These are phyloP conservation scores for Entelurus aequoreus DNA, from an alignment of 2,113 vertebrate species.

Conservation along the genomic window DNA sequence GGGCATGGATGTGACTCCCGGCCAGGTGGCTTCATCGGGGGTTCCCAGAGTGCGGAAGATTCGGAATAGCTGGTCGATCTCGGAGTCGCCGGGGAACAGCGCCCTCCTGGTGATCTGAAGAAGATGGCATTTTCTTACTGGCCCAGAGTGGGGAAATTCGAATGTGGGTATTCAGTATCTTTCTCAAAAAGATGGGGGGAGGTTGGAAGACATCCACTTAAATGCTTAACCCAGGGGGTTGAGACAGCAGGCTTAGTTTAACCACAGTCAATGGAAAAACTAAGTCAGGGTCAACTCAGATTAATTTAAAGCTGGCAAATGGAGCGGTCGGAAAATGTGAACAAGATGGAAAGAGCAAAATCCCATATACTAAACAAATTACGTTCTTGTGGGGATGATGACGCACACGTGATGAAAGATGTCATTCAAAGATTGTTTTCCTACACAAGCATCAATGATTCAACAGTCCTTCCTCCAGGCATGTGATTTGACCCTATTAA, in stretches of 20 bases:
- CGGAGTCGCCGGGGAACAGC: conserved; percentile 89
- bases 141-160: neutral
- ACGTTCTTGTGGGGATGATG: neutral
- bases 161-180: neutral
- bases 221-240: neutral
- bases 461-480: too few species aligned
- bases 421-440: neutral
- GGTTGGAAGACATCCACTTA: neutral
- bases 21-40: conserved; percentile 86
- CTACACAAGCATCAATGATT: too few species aligned
- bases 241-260: neutral
- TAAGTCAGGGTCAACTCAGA: neutral
- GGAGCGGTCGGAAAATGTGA: neutral
- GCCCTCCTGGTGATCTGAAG: conserved; percentile 83
- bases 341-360: neutral
- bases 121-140: neutral
- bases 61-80: conserved; percentile 91
- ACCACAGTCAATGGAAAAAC: neutral
- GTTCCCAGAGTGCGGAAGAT: conserved; percentile 94
- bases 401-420: neutral
- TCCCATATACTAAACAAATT: neutral
- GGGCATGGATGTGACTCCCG: conserved; percentile 88
- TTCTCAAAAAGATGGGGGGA: too few species aligned
- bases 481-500: too few species aligned
- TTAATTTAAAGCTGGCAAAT: neutral